These are phyloP conservation scores for Aporophyla nigra DNA, from an alignment of 2,888 invertebrate genomes.

Conservation along the genomic window DNA sequence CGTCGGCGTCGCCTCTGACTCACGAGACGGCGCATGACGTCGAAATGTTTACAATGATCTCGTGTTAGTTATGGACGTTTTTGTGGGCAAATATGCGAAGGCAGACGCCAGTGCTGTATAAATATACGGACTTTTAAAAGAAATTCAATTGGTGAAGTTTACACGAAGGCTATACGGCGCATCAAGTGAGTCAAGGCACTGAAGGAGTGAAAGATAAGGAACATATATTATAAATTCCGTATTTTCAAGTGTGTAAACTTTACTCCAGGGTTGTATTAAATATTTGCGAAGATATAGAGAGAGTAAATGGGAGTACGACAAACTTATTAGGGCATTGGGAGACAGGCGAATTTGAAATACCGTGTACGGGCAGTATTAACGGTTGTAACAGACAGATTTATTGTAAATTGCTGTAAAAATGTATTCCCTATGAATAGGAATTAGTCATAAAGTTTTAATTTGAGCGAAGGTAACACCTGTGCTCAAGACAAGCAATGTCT, in stretches of 20 bases:
- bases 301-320: neutral
- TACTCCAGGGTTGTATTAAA: neutral
- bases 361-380: no score
- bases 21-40: constrained; percentile 73
- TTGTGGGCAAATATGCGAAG: constrained; percentile 45
- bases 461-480: constrained; percentile 52
- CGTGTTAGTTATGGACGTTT: constrained; percentile 58
- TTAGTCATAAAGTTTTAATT: constrained; percentile 44
- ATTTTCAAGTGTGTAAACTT: neutral
- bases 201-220: constrained; percentile 7
- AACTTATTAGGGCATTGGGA: neutral
- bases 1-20: constrained; percentile 75
- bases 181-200: constrained; percentile 28
- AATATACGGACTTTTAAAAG: constrained; percentile 42
- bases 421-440: neutral
- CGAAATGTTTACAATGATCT: constrained; percentile 71
- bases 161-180: constrained; percentile 12
- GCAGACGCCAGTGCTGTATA: constrained; percentile 37
- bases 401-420: constrained; percentile 2
- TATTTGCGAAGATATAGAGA: neutral
- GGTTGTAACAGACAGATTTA: neutral
- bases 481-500: constrained; percentile 55
- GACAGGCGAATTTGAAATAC: neutral
- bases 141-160: constrained; percentile 26
- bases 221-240: neutral